A percentile compares a stretch with the other conserved stretches of the same genome.
Conservation (phyloP, 1,140 invertebrate genomes). For the Drosophila quadrilineata region DNA sequence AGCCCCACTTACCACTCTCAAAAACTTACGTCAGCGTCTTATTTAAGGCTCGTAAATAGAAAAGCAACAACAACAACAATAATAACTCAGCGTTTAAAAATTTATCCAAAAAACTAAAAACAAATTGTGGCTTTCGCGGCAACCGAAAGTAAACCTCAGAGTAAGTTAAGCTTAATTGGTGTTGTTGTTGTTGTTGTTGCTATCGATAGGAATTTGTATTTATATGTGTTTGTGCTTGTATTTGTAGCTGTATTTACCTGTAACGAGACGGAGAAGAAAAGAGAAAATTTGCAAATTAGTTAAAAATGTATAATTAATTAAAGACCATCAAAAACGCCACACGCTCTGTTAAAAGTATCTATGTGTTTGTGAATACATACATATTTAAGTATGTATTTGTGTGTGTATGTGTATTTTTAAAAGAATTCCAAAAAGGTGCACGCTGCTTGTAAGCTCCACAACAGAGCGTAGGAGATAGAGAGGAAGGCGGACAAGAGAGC, state of each 20-base stretch:
- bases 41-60: no score
- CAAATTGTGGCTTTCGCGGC: no score
- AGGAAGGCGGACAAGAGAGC: no score
- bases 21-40: conserved; percentile 30
- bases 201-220: no score
- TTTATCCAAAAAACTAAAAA: background rate
- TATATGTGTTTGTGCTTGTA: no score
- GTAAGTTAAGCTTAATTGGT: no score
- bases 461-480: no score
- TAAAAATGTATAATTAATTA: conserved; percentile 69
- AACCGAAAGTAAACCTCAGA: no score
- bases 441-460: no score
- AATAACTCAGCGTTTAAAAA: conserved; percentile 2
- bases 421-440: background rate
- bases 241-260: conserved; percentile 72
- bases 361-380: background rate
- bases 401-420: conserved; percentile 1
- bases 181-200: conserved; percentile 5
- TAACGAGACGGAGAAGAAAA: conserved; percentile 66
- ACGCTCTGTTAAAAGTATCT: conserved; percentile 3
- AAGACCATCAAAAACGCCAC: conserved; percentile 21
- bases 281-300: conserved; percentile 74
- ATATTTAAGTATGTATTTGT: background rate
- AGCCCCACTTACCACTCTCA: conserved; percentile 4
- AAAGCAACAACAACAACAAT: no score